These are phyloP conservation scores for Chlorops oryzae DNA, from an alignment of 1,140 invertebrate species.

Conservation along the genomic window DNA sequence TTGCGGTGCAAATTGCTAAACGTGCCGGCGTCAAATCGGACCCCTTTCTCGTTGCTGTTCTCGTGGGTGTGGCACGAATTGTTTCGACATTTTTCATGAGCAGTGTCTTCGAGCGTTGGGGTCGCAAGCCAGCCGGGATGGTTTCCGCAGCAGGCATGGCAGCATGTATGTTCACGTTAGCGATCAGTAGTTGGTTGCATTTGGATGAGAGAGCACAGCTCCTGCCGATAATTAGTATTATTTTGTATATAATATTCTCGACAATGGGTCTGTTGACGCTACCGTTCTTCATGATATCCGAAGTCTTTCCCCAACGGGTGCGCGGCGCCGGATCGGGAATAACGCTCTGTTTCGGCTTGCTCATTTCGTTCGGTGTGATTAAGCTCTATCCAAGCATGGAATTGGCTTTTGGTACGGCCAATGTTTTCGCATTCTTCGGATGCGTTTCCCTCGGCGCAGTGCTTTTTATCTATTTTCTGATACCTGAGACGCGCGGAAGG, in stretches of 20 bases:
- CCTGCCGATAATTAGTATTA: conserved; percentile 51
- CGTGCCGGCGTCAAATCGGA: conserved; percentile 55
- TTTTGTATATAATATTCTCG: conserved; percentile 57
- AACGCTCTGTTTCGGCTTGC: conserved; percentile 60
- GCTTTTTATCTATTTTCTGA: conserved; percentile 59
- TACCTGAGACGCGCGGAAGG: conserved; percentile 80
- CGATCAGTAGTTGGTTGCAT: conserved; percentile 46
- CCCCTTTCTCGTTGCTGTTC: conserved; percentile 53
- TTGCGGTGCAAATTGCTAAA: conserved; percentile 60
- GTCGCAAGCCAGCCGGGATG: conserved; percentile 53
- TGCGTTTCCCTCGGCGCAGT: conserved; percentile 60
- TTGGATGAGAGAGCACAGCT: conserved; percentile 23
- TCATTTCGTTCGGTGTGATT: conserved; percentile 66
- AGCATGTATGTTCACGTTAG: conserved; percentile 54
- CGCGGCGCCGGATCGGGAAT: conserved; percentile 62
- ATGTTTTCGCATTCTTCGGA: conserved; percentile 69
- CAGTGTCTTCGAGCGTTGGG: conserved; percentile 54
- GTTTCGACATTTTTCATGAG: conserved; percentile 53
- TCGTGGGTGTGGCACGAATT: conserved; percentile 55
- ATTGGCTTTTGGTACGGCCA: conserved; percentile 53
- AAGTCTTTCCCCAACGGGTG: conserved; percentile 63
- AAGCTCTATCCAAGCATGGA: conserved; percentile 66
- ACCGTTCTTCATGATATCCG: conserved; percentile 71
- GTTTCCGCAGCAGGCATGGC: conserved; percentile 59
- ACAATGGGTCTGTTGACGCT: conserved; percentile 59